Conservation (phyloP, 1,140 invertebrate genomes). For the Anthonomus grandis region DNA sequence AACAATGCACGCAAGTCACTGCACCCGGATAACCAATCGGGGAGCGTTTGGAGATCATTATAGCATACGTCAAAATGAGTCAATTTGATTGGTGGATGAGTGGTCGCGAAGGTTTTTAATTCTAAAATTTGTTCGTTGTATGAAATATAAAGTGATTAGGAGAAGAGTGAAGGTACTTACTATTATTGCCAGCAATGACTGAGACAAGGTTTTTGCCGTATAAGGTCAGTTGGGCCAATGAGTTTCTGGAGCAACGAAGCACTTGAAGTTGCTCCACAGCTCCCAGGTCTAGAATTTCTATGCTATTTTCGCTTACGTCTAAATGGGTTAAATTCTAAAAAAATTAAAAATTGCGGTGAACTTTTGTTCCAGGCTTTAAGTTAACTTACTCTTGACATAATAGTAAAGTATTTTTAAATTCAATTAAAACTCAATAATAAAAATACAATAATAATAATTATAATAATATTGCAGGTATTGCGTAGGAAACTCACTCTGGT, state of each 20-base stretch:
- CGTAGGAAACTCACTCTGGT: too few species aligned
- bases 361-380: too few species aligned
- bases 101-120: conserved; percentile 62
- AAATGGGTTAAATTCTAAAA: conserved; percentile 66
- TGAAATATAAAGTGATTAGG: background rate
- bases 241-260: conserved; percentile 69
- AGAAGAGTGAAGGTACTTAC: too few species aligned
- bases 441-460: too few species aligned
- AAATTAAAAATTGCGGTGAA: too few species aligned
- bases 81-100: conserved; percentile 63
- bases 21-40: conserved; percentile 75
- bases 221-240: conserved; percentile 63
- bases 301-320: conserved; percentile 76
- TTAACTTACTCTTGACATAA: too few species aligned
- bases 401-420: too few species aligned
- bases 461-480: too few species aligned
- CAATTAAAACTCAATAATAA: too few species aligned
- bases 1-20: conserved; percentile 67
- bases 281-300: conserved; percentile 69
- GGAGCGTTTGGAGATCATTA: conserved; percentile 70
- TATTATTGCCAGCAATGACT: conserved; percentile 71
- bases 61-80: conserved; percentile 74
- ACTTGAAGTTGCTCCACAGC: conserved; percentile 66
- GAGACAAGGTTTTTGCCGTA: conserved; percentile 65
- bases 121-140: conserved; percentile 55